Base-by-base conservation (phyloP, 1,140 invertebrate species). In the Dufourea novaeangliae region DNA sequence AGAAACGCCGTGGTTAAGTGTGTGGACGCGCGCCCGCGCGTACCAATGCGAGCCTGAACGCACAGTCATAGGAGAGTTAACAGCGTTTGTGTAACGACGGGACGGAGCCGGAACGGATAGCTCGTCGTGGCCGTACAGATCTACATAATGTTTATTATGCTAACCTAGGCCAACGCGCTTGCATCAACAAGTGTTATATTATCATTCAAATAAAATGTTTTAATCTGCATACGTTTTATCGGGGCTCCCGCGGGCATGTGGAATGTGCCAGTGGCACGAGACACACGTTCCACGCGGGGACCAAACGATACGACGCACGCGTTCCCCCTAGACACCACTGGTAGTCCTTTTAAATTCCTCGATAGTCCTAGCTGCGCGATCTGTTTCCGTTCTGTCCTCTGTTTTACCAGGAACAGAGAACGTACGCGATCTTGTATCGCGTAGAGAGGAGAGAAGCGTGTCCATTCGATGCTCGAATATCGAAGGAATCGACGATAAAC, bases 161-260 rank as follows among this genome's bases (percentile, higher is more conserved):
- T 91, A 92, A 92, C 90, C 91, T 91, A 92, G 90, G 90, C 90
- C 88, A 92, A 92, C 90, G 90, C 88, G 90, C 89, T 91, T 90
- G 91, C 90, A 92, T 92, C 91, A 92, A 92, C 91, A 92, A 92
- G 91, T 92, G 91, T 92, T 92, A 92, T 92, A 92, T 92, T 92
- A 92, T 92, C 91, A 92, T 92, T 92, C 90, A 92, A 92, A 92
- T 92, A 92, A 92, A 92, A 92, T 92, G 91, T 91, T 92, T 92
- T 91, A 92, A 92, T 92, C 91, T 92, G 91, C 91, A 92, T 92
- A 92, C 90, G 91, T 91, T 92, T 92, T 92, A 92, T 92, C 90
- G 89, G 88, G n/a, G 87, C 90, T 91, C 90, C 90, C 87, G 84
- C 88, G 88, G 84, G 87, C 84, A 89, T 88, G 87, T 90, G 89